These are phyloP conservation scores for Eumaeus atala DNA, from an alignment of 1,140 invertebrate genomes.

Conservation along the genomic window DNA sequence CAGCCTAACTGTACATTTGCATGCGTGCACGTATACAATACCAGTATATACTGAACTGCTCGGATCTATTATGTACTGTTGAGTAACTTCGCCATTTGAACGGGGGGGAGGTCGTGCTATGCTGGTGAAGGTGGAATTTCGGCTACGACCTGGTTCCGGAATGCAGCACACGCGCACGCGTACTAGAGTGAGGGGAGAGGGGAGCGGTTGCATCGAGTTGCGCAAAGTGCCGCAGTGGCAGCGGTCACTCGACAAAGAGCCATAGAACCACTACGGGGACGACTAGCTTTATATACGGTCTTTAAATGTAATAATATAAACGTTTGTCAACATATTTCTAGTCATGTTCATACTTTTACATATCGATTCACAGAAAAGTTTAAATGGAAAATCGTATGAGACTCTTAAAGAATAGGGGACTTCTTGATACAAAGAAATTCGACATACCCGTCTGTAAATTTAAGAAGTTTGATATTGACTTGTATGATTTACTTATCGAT, in stretches of 20 bases:
- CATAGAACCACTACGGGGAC: conserved; percentile 21
- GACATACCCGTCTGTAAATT: too few species aligned
- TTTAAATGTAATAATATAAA: too few species aligned
- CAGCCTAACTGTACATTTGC: conserved; percentile 69
- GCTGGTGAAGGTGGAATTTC: conserved; percentile 50
- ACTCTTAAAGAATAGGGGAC: too few species aligned
- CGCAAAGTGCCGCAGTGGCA: conserved; percentile 50
- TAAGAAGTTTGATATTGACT: too few species aligned
- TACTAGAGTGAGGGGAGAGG: conserved; percentile 33
- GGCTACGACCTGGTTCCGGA: conserved; percentile 67
- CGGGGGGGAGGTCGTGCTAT: conserved; percentile 39
- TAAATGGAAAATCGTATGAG: too few species aligned
- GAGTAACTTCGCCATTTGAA: conserved; percentile 6
- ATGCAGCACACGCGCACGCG: conserved; percentile 66
- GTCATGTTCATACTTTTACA: too few species aligned
- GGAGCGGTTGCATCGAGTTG: conserved; percentile 61
- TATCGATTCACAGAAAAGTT: too few species aligned
- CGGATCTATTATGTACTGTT: conserved; percentile 31
- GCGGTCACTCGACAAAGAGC: conserved; percentile 41
- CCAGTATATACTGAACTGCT: conserved; percentile 35
- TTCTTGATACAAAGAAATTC: too few species aligned
- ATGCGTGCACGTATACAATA: conserved; percentile 61
- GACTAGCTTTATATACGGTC: too few species aligned
- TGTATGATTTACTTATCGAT: too few species aligned
- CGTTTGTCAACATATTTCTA: too few species aligned